Evolutionary conservation across 2,888 invertebrate species (phyloP).

Genomic region (Podotricha telesiphe): DNA sequence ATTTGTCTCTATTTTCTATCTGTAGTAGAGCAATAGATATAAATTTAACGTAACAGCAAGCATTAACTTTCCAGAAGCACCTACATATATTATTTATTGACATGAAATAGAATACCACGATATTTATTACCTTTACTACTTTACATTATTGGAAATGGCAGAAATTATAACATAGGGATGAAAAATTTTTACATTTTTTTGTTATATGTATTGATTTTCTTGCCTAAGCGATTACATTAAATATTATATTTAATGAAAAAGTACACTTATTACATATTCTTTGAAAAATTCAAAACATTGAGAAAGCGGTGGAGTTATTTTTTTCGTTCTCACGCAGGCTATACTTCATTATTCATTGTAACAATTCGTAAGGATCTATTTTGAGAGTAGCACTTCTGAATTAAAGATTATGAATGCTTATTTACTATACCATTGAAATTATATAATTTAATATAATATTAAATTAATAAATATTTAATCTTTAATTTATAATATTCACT

Average conservation of each 20-base stretch:
- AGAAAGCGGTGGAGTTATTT: slow-evolving; percentile 13
- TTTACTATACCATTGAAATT: too few species aligned
- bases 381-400: background rate
- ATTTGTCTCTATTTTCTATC: background rate
- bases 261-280: background rate
- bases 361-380: slow-evolving; percentile 16
- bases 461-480: too few species aligned
- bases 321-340: slow-evolving; percentile 18
- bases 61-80: background rate
- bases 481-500: too few species aligned
- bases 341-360: slow-evolving; percentile 28
- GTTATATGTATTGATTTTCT: too few species aligned
- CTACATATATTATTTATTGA: background rate
- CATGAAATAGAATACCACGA: too few species aligned
- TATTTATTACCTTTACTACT: background rate
- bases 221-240: too few species aligned
- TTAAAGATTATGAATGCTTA: background rate
- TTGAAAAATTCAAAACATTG: background rate
- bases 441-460: too few species aligned
- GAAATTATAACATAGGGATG: background rate
- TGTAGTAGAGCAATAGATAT: background rate
- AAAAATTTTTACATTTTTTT: background rate
- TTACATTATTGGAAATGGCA: background rate
- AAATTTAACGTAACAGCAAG: background rate
- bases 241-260: background rate